These are phyloP conservation scores for Cyclophora albipunctata DNA, from an alignment of 2,888 invertebrate genomes.

Conservation along the genomic window DNA sequence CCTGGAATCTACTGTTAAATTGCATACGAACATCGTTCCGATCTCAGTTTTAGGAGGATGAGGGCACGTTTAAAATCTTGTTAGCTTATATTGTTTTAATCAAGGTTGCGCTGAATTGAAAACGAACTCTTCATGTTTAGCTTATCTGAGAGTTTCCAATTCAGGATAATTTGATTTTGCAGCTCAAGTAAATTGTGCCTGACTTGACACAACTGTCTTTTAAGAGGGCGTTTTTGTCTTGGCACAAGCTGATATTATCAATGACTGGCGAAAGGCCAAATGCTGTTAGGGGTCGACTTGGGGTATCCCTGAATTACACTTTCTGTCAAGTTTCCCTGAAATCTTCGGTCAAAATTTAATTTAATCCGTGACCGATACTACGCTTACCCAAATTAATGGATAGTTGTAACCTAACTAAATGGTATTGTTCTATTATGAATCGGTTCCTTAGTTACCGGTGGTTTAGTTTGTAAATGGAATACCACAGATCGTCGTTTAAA, in stretches of 20 bases:
- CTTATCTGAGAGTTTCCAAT: constrained; percentile 14
- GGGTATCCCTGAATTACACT: constrained; percentile 23
- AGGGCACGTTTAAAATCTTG: no score
- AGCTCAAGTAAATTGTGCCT: constrained; percentile 26
- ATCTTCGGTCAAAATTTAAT: constrained; percentile 9
- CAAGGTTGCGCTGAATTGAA: constrained; percentile 14
- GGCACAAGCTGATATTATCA: constrained; percentile 49
- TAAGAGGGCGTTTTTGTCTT: constrained; percentile 46
- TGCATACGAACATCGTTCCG: no score
- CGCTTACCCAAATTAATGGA: no score
- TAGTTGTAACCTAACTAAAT: no score
- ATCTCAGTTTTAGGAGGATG: no score
- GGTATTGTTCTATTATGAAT: no score
- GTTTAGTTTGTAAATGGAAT: no score
- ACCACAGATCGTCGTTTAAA: no score
- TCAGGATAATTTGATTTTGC: constrained; percentile 15
- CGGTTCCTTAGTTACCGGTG: no score
- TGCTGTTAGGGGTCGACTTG: constrained; percentile 32
- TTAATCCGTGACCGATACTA: background rate
- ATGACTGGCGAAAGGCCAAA: constrained; percentile 54
- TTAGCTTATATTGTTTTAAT: constrained; percentile 12
- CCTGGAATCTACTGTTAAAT: no score
- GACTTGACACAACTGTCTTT: constrained; percentile 32
- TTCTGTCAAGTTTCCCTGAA: constrained; percentile 25
- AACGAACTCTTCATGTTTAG: constrained; percentile 16